A percentile compares a stretch with the other conserved stretches of the same genome.
Evolutionary conservation across 2,888 invertebrate genomes (phyloP).

Genomic region (Clusia tigrina): DNA sequence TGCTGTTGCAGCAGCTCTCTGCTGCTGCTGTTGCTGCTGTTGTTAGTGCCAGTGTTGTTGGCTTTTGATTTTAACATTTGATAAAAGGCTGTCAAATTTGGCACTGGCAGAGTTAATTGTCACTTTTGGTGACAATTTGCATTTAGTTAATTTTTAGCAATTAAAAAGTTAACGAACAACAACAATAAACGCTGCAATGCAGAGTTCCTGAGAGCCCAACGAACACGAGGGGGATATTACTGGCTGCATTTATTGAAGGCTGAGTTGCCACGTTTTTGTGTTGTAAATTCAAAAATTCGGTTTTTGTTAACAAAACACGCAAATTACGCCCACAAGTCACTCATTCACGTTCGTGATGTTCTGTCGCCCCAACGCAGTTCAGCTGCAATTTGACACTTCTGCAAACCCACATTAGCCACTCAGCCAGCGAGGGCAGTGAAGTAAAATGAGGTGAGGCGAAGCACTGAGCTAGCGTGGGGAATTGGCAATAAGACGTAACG

Average conservation of each 20-base stretch:
- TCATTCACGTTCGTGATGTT: no score
- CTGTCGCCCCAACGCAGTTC: no score
- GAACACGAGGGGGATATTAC: no score
- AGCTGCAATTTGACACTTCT: not conserved
- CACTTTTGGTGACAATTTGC: conserved; percentile 22
- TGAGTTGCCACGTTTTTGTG: not conserved
- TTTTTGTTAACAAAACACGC: no score
- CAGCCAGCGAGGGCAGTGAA: not conserved
- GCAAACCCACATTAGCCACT: not conserved
- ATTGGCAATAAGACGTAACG: not conserved
- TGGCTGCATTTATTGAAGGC: no score
- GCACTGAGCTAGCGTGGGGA: not conserved
- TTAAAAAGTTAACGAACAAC: no score
- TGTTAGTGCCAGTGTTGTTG: not conserved
- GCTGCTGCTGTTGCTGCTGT: no score
- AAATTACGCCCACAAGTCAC: no score
- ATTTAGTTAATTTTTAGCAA: no score
- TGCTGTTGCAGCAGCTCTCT: conserved; percentile 3
- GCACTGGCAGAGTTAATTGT: conserved; percentile 35
- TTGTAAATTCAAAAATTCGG: no score
- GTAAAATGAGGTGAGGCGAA: not conserved
- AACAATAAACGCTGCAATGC: no score
- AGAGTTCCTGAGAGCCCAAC: no score
- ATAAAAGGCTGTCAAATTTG: conserved; percentile 43
- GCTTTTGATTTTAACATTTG: conserved; percentile 42